phyloP scores from a whole-genome alignment of 2,888 invertebrate species.

The Drosophila picticornis region DNA sequence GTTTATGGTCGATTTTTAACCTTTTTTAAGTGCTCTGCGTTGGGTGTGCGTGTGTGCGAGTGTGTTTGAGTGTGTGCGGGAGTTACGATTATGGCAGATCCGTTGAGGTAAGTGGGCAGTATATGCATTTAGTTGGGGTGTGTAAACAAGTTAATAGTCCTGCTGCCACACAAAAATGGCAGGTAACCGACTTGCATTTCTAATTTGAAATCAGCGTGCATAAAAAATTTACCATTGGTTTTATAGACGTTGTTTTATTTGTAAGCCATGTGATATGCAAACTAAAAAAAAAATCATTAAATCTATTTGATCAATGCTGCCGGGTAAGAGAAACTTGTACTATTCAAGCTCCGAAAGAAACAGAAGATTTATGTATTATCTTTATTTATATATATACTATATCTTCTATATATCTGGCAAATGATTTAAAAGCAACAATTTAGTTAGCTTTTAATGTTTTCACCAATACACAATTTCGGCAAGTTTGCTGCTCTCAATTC shows the following conservation, averaged over 20 bases:
- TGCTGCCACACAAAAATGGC: not conserved
- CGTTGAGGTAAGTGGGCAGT: slow-evolving; percentile 14
- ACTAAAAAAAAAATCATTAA: not conserved
- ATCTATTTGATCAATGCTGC: not conserved
- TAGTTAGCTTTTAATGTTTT: not conserved
- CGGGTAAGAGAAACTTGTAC: not conserved
- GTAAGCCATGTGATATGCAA: not conserved
- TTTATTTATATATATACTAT: not conserved
- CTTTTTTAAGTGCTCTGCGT: slow-evolving; percentile 37
- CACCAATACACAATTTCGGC: not conserved
- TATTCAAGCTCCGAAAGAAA: not conserved
- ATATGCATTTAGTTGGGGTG: slow-evolving; percentile 6
- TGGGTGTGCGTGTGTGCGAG: slow-evolving; percentile 8
- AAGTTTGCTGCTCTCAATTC: not conserved
- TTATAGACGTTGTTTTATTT: not conserved
- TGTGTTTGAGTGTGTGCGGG: slow-evolving; percentile 17
- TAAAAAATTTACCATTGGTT: not conserved
- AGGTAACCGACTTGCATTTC: not conserved
- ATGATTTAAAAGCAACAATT: not conserved
- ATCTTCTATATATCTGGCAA: not conserved
- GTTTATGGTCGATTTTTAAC: slow-evolving; percentile 46
- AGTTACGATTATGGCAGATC: slow-evolving; percentile 34
- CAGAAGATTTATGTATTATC: not conserved
- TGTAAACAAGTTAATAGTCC: slow-evolving; percentile 14
- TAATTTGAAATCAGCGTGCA: not conserved